Evolutionary conservation across 2,797 vertebrate species (phyloP), one percentile per base, ranked within the genome.

Genomic region (Tapera naevia): DNA sequence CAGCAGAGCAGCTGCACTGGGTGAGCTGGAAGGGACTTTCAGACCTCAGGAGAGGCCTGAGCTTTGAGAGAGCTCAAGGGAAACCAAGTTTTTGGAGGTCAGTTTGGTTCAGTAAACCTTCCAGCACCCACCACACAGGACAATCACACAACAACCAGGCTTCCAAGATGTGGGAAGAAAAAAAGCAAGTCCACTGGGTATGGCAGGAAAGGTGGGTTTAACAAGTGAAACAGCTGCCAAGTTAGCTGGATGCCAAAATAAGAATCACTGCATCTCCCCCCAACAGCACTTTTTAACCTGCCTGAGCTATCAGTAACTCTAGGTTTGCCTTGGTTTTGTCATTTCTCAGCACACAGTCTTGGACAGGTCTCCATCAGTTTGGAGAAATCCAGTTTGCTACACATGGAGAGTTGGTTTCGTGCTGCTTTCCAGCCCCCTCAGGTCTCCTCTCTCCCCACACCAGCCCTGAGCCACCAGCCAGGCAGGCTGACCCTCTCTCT

Each of bases 391-490:
- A 50, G 13, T 23, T 64, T 53, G 33, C 13, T 78, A 9, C 22
- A 8, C 10, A 5, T 0, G 1, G 13, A 0, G 3, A 70, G 25
- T 1, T 13, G 23, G 9, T 67, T 4, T 6, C 10, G 17, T 43
- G 48, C 22, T 46, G 32, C n/a, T 46, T 80, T 45, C 33, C 64
- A 89, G 78, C 30, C 85, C 64, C 19, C 32, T 21, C 30, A 70
- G 5, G 30, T n/a, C n/a, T n/a, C n/a, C n/a, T n/a, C n/a, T n/a
- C n/a, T 5, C 45, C 56, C 51, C 57, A 24, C 23, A 18, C 17
- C 53, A 72, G 17, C 46, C 46, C 61, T 7, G 43, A 19, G 33
- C 57, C 53, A 11, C 21, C 30, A 24, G 46, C 21, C 50, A 37
- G 41, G 28, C 50, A 13, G 17, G 39, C 56, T 23, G 56, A 24